A percentile compares a stretch with the other conserved stretches of the same genome.
Evolutionary conservation across 2,888 invertebrate genomes (phyloP).

Genomic region (Thumatha senex): DNA sequence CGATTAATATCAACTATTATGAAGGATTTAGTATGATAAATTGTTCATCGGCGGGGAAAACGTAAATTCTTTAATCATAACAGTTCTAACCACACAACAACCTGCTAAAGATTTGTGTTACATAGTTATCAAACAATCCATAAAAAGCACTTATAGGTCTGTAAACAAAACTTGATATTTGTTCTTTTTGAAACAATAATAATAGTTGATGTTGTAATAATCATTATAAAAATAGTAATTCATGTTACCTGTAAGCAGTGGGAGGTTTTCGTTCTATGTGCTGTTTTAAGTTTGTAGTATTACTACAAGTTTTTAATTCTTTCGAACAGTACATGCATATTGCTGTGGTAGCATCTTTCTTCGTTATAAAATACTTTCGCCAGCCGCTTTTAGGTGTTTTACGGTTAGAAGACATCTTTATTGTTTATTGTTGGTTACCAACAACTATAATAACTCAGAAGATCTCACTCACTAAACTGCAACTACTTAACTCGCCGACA

Average conservation of each 20-base stretch:
- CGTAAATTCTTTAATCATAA: conserved; percentile 3
- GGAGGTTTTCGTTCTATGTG: background rate
- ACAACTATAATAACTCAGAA: background rate
- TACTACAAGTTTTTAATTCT: background rate
- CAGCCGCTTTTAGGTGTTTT: background rate
- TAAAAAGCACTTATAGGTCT: conserved; percentile 4
- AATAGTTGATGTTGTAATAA: conserved; percentile 3
- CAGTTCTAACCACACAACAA: conserved; percentile 5
- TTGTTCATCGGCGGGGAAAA: conserved; percentile 5
- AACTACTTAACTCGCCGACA: background rate
- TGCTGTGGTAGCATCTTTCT: background rate
- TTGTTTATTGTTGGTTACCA: background rate
- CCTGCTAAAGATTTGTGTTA: conserved; percentile 5
- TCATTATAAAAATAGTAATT: background rate
- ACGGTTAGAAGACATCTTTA: background rate
- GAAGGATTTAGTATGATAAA: background rate
- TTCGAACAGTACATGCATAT: background rate
- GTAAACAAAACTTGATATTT: background rate
- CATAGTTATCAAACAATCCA: conserved; percentile 1
- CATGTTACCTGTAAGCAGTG: background rate
- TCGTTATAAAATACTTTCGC: background rate
- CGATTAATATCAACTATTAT: conserved; percentile 4
- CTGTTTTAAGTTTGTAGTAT: background rate
- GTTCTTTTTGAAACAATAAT: background rate
- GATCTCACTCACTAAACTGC: background rate